Evolutionary conservation across 2,888 invertebrate genomes (phyloP), one percentile per base, ranked within the genome.

Genomic region (Eremobia ochroleuca): DNA sequence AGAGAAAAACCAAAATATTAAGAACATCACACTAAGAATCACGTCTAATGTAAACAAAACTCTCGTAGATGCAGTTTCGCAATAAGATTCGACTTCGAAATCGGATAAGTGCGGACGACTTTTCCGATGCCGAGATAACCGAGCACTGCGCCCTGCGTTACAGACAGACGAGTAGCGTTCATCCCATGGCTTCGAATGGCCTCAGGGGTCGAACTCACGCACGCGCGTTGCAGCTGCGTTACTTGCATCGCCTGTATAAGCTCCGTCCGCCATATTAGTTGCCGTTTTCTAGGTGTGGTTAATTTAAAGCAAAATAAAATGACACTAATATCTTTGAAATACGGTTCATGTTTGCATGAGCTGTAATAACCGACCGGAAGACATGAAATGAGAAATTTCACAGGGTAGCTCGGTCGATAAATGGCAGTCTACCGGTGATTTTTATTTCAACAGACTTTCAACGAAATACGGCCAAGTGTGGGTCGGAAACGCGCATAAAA

Each of bases 221-320:
- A 75, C 25, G 75, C 75, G 75, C 61, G 31, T 31, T 76, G 75
- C 75, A 75, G 40, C 49, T 75, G 76, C 75, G 49, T 59, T 25
- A 46, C 25, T 59, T 46, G 28, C 74, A 74, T 3, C 9, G 8
- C 8, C 40, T 28, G 25, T 21, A 46, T 46, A 61, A 28, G 49
- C n/a, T 28, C 76, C 37, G 28, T 31, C 61, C 31, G n/a, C 70
- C 28, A 52, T 28, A 5, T n/a, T 68, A 9, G 49, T 69, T 37
- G 49, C 28, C 25, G 15, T 25, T 76, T 76, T 49, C 18, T 18
- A 40, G 76, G 61, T 61, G 75, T 61, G 59, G 76, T 61, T 31
- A 18, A 49, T 31, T n/a, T 21, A 2, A 59, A 18, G 18, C 25
- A 9, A 40, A 40, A 21, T 25, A 31, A 59, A 74, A 37, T 59